Evolutionary conservation across 2,888 invertebrate species (phyloP), one percentile per base, ranked within the genome.

Genomic region (Dryadula phaetusa): DNA sequence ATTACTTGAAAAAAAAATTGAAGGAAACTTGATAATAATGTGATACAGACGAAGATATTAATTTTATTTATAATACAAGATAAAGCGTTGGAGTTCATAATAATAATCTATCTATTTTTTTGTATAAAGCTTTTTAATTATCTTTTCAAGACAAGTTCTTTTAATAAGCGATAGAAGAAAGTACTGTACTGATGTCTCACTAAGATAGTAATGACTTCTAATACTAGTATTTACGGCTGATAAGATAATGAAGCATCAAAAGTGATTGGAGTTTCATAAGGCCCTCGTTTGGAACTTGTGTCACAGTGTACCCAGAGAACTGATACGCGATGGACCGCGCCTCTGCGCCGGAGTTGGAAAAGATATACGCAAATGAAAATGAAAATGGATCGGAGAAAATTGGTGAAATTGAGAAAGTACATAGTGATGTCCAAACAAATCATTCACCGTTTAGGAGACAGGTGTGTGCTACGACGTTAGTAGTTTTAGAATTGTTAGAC

Each of bases 371-470:
- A 70, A 82, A 81, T 76, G 80, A 74, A 54, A 74, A 73, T 14
- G 81, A 80, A 63, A 83, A 85, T 70, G 81, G 79, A 28, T 14
- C 32, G 4, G 4, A 14, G 14, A n/a, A 44, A 67, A 73, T 75
- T 40, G 70, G 77, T 80, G 83, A 80, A 56, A 75, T 69, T 22
- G 79, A 79, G 62, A 75, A 67, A 72, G 75, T 53, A 71, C 77
- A 80, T 82, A 80, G 62, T 64, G 80, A 82, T 72, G 72, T 69
- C 58, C 49, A 74, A 77, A 25, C 71, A 73, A 64, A 58, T 28
- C 71, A 75, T 46, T 77, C 79, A 52, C 84, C 87, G 5, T 87
- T 90, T 69, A 76, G 80, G 32, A 86, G 86, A 83, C 91, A 92
- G 90, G 91, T 92, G 77, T 80, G 88, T 66, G 40, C 28, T 54